Conservation (phyloP, 2,888 invertebrate species). For the Platycheirus albimanus region DNA sequence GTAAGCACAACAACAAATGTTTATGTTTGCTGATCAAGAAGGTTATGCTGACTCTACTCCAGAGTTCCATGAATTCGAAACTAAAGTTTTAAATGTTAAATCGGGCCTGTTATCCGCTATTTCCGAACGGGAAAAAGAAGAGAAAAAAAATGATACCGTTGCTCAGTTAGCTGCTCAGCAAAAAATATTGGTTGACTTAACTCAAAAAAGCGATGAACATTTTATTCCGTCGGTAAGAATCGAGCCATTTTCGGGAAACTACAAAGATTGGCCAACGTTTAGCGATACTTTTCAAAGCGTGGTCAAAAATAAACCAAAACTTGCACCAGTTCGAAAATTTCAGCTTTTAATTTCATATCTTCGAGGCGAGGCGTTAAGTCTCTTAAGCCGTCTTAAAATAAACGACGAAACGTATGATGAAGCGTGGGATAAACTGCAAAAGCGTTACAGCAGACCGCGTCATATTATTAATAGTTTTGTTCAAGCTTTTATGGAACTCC, state of each 20-base stretch:
- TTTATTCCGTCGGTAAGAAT: slow-evolving; percentile 10
- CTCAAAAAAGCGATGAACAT: neutral
- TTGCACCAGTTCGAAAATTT: slow-evolving; percentile 14
- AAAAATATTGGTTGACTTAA: slow-evolving; percentile 16
- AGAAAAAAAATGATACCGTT: too few species aligned
- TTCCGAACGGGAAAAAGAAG: neutral
- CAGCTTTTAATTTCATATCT: slow-evolving; percentile 2
- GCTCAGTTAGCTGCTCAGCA: too few species aligned
- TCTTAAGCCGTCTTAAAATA: slow-evolving; percentile 1
- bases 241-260: too few species aligned
- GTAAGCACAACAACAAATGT: slow-evolving; percentile 8
- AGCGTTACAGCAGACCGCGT: neutral
- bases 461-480: slow-evolving; percentile 13
- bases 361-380: slow-evolving; percentile 2
- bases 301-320: neutral
- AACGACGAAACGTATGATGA: too few species aligned
- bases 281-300: too few species aligned
- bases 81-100: slow-evolving; percentile 4
- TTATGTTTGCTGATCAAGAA: neutral
- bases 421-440: slow-evolving; percentile 10
- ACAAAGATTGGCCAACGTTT: too few species aligned
- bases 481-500: slow-evolving; percentile 1
- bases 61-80: slow-evolving; percentile 22
- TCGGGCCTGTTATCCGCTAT: slow-evolving; percentile 6
- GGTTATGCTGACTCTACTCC: neutral